These are phyloP conservation scores for Urocynchramus pylzowi DNA, from an alignment of 2,113 vertebrate genomes.

Conservation along the genomic window DNA sequence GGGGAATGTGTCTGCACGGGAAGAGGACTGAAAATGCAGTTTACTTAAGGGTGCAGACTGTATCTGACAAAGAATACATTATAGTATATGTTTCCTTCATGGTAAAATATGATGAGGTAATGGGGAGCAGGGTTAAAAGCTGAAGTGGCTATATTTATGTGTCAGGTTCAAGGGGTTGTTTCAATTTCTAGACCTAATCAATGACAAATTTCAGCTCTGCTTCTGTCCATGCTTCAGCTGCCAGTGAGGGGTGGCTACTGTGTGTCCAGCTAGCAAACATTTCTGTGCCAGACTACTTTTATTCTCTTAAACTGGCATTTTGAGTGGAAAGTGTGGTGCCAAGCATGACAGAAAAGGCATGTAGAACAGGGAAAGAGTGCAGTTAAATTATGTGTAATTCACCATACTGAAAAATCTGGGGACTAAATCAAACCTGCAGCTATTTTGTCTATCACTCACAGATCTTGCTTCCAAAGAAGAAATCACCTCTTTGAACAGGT, in stretches of 20 bases:
- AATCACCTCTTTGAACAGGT: background rate
- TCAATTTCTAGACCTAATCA: background rate
- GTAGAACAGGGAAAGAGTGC: background rate
- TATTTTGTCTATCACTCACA: background rate
- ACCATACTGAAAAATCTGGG: background rate
- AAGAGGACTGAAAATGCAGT: constrained; percentile 46
- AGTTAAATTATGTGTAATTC: background rate
- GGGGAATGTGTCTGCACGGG: constrained; percentile 30
- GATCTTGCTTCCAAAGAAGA: background rate
- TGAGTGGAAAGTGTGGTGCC: background rate
- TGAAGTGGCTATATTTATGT: constrained; percentile 37
- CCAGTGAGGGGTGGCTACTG: background rate
- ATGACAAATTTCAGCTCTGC: constrained; percentile 11
- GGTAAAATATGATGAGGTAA: constrained; percentile 60
- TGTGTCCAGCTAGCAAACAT: background rate
- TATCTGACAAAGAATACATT: constrained; percentile 56
- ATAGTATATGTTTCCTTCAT: constrained; percentile 37
- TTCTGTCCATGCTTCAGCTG: background rate
- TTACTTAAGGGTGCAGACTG: constrained; percentile 44
- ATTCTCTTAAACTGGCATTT: background rate
- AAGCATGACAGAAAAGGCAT: background rate
- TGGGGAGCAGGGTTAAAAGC: constrained; percentile 51
- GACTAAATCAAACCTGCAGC: background rate
- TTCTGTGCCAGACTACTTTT: background rate
- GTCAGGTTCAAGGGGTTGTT: constrained; percentile 30